These are phyloP conservation scores for Xenopus borealis DNA, from an alignment of 2,113 vertebrate genomes.

Conservation along the genomic window DNA sequence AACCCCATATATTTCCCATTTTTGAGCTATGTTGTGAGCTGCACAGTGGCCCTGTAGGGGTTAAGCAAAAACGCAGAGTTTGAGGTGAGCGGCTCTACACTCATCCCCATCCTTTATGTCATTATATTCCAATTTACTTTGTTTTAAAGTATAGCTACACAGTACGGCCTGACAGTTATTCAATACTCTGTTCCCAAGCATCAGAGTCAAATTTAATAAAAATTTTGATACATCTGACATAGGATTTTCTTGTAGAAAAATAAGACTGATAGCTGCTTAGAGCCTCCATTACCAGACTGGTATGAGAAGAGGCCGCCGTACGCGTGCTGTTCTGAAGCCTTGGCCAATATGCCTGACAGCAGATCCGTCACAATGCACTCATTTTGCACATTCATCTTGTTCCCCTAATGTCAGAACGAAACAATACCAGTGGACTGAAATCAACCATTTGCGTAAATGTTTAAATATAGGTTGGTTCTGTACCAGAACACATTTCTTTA, in stretches of 20 bases:
- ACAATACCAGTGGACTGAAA: too few relatives aligned
- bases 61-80: not conserved
- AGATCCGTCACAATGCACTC: too few relatives aligned
- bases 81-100: not conserved
- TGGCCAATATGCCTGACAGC: too few relatives aligned
- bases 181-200: conserved; percentile 30
- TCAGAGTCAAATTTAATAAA: conserved; percentile 22
- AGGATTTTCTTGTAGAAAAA: conserved; percentile 14
- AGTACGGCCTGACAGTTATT: conserved; percentile 22
- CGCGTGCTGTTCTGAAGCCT: too few relatives aligned
- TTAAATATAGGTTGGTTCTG: too few relatives aligned
- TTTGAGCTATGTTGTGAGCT: too few relatives aligned
- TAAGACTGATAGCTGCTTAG: conserved; percentile 6
- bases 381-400: too few relatives aligned
- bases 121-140: conserved; percentile 28
- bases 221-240: conserved; percentile 30
- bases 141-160: conserved; percentile 23
- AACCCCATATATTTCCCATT: too few relatives aligned
- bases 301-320: not conserved
- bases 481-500: too few relatives aligned
- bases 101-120: conserved; percentile 5
- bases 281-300: not conserved
- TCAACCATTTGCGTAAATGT: too few relatives aligned
- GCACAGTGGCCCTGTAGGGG: not conserved
- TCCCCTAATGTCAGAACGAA: too few relatives aligned